A percentile compares a stretch with the other conserved stretches of the same genome.
Evolutionary conservation across 2,888 invertebrate species (phyloP).

Genomic region (Pristionchus entomophagus): DNA sequence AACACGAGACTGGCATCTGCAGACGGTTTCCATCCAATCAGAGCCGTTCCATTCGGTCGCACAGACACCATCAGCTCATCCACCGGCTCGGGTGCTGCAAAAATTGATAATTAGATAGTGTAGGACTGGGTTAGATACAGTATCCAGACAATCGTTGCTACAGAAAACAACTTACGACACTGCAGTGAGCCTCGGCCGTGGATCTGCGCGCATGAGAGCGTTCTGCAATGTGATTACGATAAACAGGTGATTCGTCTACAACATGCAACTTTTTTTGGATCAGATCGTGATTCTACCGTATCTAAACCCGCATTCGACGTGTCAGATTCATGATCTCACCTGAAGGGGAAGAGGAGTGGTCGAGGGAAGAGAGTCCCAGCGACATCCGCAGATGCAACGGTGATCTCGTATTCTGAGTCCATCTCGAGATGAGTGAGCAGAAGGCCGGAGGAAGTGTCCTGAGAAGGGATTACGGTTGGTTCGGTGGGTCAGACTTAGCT

Average conservation of each 20-base stretch:
- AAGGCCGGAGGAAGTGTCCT: constrained; percentile 59
- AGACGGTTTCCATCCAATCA: constrained; percentile 68
- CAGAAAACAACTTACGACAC: constrained; percentile 61
- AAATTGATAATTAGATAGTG: neutral
- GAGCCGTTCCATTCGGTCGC: constrained; percentile 62
- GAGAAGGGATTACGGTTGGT: neutral
- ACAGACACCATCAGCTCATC: constrained; percentile 63
- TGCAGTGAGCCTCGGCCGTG: constrained; percentile 70
- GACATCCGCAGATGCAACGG: constrained; percentile 48
- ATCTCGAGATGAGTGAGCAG: constrained; percentile 62
- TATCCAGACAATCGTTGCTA: neutral
- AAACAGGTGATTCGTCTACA: constrained; percentile 63
- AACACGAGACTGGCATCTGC: constrained; percentile 64
- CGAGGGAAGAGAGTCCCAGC: neutral
- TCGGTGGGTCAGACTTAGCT: neutral
- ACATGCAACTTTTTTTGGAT: no score
- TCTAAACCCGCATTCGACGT: neutral
- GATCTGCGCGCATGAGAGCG: constrained; percentile 68
- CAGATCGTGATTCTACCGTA: neutral
- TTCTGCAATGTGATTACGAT: constrained; percentile 49
- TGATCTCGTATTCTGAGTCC: constrained; percentile 60
- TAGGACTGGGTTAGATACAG: neutral
- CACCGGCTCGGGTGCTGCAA: constrained; percentile 72
- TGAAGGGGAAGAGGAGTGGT: neutral
- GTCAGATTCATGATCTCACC: constrained; percentile 1